Evolutionary conservation across 1,140 invertebrate genomes (phyloP).

Genomic region (Ladona fulva): DNA sequence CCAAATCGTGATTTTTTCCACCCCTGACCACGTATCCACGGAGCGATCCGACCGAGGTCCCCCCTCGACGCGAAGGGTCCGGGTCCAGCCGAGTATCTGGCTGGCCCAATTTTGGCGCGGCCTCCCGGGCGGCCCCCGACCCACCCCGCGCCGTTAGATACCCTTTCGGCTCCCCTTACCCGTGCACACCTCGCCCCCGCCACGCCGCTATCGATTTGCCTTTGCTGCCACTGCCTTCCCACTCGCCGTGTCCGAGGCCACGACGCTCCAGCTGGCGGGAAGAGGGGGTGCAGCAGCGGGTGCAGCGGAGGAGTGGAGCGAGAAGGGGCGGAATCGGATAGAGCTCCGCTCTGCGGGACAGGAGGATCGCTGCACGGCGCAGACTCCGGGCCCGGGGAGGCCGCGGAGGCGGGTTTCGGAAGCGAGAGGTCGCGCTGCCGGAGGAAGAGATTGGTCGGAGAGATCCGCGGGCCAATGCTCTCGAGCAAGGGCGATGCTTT

Average conservation of each 20-base stretch:
- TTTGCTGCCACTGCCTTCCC: slow-evolving; percentile 22
- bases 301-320: slow-evolving; percentile 13
- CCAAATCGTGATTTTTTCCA: no score
- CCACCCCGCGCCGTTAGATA: background rate
- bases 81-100: background rate
- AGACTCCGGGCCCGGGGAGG: slow-evolving; percentile 30
- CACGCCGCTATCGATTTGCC: slow-evolving; percentile 26
- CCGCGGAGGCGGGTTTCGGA: background rate
- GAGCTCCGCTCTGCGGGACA: no score
- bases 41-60: no score
- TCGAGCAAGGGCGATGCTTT: slow-evolving; percentile 14
- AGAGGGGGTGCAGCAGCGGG: background rate
- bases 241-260: slow-evolving; percentile 31
- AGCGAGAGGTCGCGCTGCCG: background rate
- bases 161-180: background rate
- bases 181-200: slow-evolving; percentile 33
- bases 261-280: slow-evolving; percentile 1
- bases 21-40: no score
- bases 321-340: slow-evolving; percentile 21
- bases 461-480: slow-evolving; percentile 14
- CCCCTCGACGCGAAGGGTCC: background rate
- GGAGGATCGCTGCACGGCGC: slow-evolving; percentile 33
- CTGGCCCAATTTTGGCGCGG: background rate
- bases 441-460: slow-evolving; percentile 10
- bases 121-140: background rate